These are phyloP conservation scores for Cylas formicarius DNA, from an alignment of 1,140 invertebrate genomes.

Conservation along the genomic window DNA sequence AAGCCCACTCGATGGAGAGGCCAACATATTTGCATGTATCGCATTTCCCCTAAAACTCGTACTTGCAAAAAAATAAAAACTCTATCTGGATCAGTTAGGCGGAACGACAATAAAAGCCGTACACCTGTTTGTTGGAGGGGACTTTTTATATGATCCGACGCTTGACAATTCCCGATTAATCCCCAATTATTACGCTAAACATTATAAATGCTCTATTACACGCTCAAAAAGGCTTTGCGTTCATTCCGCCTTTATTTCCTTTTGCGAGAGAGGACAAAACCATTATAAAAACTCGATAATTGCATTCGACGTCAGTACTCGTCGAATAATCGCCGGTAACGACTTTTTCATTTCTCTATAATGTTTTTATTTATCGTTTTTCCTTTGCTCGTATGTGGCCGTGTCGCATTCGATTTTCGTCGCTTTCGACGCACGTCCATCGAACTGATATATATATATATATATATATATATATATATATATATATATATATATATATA, in stretches of 20 bases:
- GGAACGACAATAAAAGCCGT: background rate
- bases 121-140: background rate
- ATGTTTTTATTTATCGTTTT: too few relatives aligned
- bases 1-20: too few relatives aligned
- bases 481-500: too few relatives aligned
- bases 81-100: background rate
- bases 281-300: constrained; percentile 4
- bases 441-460: too few relatives aligned
- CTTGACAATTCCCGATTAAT: constrained; percentile 9
- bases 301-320: background rate
- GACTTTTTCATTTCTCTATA: too few relatives aligned
- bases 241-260: constrained; percentile 5
- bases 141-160: constrained; percentile 12
- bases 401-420: too few relatives aligned
- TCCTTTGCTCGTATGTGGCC: too few relatives aligned
- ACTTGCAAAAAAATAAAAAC: too few relatives aligned
- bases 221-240: constrained; percentile 4
- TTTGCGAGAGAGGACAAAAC: constrained; percentile 7
- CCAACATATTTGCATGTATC: background rate
- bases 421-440: too few relatives aligned
- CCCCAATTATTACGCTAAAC: constrained; percentile 11
- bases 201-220: constrained; percentile 15
- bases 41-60: background rate
- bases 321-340: too few relatives aligned
- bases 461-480: too few relatives aligned